Evolutionary conservation across 1,140 invertebrate species (phyloP).

Genomic region (Antheraea pernyi): DNA sequence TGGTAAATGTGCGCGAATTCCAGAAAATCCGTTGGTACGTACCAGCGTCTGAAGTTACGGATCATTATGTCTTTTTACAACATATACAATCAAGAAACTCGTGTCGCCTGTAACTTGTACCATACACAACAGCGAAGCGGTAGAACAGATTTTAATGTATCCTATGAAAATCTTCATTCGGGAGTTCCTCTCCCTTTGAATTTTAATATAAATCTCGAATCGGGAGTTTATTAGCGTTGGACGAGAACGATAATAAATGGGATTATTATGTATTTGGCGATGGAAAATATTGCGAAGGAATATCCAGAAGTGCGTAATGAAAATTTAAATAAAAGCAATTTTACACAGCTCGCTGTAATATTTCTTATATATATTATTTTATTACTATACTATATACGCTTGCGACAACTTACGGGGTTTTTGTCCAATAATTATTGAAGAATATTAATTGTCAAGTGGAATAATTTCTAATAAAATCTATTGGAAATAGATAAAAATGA

Average conservation of each 20-base stretch:
- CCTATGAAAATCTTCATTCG: constrained; percentile 76
- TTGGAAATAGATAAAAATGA: too few relatives aligned
- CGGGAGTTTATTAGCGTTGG: constrained; percentile 71
- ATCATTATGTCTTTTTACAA: too few relatives aligned
- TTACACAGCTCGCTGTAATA: background rate
- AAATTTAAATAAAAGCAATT: constrained; percentile 9
- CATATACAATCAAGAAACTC: too few relatives aligned
- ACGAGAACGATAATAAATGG: constrained; percentile 62
- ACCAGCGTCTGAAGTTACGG: too few relatives aligned
- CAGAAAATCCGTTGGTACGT: too few relatives aligned
- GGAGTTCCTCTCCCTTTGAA: constrained; percentile 62
- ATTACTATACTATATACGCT: too few relatives aligned
- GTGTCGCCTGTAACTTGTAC: constrained; percentile 25
- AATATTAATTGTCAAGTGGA: too few relatives aligned
- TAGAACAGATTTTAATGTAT: constrained; percentile 77
- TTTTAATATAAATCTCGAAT: constrained; percentile 74
- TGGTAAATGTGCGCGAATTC: too few relatives aligned
- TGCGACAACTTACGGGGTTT: too few relatives aligned
- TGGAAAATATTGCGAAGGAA: background rate
- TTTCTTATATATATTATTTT: background rate
- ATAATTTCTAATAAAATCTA: too few relatives aligned
- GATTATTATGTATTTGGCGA: constrained; percentile 49
- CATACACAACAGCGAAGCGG: constrained; percentile 45
- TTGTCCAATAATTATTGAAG: too few relatives aligned
- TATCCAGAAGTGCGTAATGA: constrained; percentile 3